phyloP scores from a whole-genome alignment of 2,113 vertebrate species.

The Agelaius phoeniceus region DNA sequence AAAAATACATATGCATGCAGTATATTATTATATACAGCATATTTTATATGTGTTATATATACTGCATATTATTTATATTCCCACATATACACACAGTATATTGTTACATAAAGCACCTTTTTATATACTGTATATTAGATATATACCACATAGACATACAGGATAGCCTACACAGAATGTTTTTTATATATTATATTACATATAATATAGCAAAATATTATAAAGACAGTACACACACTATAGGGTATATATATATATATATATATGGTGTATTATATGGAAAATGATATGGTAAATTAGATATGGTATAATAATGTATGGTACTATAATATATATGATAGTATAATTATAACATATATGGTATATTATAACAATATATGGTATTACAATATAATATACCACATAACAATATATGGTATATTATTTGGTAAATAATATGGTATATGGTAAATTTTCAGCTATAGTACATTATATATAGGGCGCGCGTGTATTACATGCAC shows the following conservation, averaged over 20 bases:
- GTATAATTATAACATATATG: no score
- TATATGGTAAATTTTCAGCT: accelerated
- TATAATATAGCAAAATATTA: accelerated
- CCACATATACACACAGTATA: no score
- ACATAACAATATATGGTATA: background rate
- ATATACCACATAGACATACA: no score
- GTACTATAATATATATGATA: no score
- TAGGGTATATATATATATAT: accelerated
- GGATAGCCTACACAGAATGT: accelerated
- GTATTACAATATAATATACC: no score
- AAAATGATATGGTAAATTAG: no score
- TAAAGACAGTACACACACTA: accelerated
- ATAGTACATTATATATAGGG: accelerated
- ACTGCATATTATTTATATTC: accelerated
- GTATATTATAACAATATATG: no score
- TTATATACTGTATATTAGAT: background rate
- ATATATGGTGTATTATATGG: no score
- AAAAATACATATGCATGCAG: background rate
- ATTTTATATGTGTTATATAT: background rate
- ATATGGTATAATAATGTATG: no score
- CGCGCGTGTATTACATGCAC: accelerated
- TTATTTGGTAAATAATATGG: background rate
- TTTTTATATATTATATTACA: background rate
- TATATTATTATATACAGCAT: accelerated
- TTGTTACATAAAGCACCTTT: background rate